Conservation (phyloP, 2,797 vertebrate genomes). For the Otolemur crassicaudatus region DNA sequence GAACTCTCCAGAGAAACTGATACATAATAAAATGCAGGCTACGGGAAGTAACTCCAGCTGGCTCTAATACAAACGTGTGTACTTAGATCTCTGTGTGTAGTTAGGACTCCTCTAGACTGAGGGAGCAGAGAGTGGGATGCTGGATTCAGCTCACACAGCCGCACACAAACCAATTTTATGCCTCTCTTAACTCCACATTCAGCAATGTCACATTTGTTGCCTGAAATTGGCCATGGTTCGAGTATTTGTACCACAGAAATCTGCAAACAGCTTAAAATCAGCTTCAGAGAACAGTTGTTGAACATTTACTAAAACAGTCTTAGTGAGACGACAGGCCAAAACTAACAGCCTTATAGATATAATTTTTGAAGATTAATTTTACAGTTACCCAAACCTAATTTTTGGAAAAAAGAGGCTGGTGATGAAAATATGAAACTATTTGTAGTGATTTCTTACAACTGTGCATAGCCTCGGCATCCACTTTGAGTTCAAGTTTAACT, state of each 20-base stretch:
- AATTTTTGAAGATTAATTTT: constrained; percentile 4
- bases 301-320: background rate
- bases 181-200: background rate
- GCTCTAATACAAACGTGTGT: background rate
- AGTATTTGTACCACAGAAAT: background rate
- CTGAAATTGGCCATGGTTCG: background rate
- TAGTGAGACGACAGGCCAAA: background rate
- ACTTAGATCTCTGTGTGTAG: background rate
- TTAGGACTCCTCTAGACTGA: background rate
- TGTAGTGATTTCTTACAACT: background rate
- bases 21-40: background rate
- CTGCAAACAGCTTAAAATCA: background rate
- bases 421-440: background rate
- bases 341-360: background rate
- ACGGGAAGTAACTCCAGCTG: background rate
- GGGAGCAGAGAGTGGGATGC: background rate
- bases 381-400: background rate
- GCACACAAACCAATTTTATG: background rate
- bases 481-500: background rate
- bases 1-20: background rate
- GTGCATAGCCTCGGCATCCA: background rate
- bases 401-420: background rate
- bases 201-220: background rate
- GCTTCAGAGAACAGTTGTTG: background rate
- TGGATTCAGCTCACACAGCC: background rate